phyloP scores from a whole-genome alignment of 2,113 vertebrate species.

The Ammodytes dubius region DNA sequence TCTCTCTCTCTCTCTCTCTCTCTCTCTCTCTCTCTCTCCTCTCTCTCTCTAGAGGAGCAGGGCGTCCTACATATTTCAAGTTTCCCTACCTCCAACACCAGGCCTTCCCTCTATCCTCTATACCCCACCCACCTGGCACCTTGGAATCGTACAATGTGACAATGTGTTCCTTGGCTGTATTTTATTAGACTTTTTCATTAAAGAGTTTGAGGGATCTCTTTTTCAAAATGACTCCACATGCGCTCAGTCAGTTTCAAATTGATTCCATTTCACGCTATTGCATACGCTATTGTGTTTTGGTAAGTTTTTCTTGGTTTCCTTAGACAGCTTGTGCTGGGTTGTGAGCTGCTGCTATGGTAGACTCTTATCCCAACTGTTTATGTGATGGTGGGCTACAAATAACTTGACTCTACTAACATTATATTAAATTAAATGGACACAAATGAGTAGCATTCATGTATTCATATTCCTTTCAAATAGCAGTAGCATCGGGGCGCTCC shows the following conservation, averaged over 20 bases:
- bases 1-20: not conserved
- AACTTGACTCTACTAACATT: not conserved
- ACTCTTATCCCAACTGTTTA: not conserved
- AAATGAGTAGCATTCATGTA: not conserved
- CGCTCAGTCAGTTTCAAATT: not conserved
- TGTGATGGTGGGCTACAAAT: not conserved
- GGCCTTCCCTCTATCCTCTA: slow-evolving; percentile 7
- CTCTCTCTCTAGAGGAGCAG: slow-evolving; percentile 6
- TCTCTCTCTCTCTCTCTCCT: too few species aligned
- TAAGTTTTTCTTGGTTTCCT: not conserved
- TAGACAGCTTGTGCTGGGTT: not conserved
- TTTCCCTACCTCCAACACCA: not conserved
- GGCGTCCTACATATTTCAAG: slow-evolving; percentile 16
- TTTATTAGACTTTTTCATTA: slow-evolving; percentile 2
- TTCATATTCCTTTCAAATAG: not conserved
- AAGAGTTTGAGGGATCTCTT: not conserved
- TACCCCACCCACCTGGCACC: slow-evolving; percentile 10
- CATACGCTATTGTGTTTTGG: too few species aligned
- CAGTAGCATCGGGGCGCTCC: not conserved
- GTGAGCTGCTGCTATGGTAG: not conserved
- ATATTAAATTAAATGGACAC: not conserved
- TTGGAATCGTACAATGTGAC: not conserved
- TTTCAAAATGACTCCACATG: not conserved
- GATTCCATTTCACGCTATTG: not conserved
- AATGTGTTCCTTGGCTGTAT: not conserved